Percentiles rank a stretch among this genome's conserved stretches.
phyloP scores from a whole-genome alignment of 2,888 invertebrate species.

The Zootermopsis nevadensis region DNA sequence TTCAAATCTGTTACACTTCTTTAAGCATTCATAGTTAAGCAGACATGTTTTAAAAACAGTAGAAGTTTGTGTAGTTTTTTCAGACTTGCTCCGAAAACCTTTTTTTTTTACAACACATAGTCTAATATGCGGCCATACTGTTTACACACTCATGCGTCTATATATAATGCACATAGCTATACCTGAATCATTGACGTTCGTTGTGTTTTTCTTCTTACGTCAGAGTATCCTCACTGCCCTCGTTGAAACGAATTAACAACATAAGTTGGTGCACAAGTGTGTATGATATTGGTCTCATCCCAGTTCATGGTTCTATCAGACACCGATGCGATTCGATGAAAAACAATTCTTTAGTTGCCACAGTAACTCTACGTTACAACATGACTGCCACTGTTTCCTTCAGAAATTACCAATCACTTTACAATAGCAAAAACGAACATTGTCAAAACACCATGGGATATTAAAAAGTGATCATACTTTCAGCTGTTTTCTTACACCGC shows the following conservation, averaged over 20 bases:
- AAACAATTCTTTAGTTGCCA: not conserved
- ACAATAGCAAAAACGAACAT: not conserved
- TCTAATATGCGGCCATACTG: not conserved
- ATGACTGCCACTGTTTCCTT: not conserved
- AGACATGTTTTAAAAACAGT: too few species aligned
- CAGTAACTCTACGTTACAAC: not conserved
- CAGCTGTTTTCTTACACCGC: constrained; percentile 11
- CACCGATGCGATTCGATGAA: not conserved
- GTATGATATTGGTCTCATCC: not conserved
- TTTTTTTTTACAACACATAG: not conserved
- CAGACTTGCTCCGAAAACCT: too few species aligned
- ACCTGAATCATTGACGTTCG: not conserved
- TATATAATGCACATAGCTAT: not conserved
- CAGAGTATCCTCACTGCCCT: not conserved
- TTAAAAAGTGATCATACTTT: not conserved
- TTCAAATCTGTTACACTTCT: too few species aligned
- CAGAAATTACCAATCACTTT: not conserved
- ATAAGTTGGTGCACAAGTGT: not conserved
- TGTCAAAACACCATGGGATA: not conserved
- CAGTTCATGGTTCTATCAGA: too few species aligned
- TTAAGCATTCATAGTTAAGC: too few species aligned
- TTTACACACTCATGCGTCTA: not conserved
- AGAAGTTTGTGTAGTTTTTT: too few species aligned
- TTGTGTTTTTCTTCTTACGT: not conserved
- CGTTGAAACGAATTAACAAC: too few species aligned